A percentile compares a stretch with the other conserved stretches of the same genome.
Evolutionary conservation across 2,888 invertebrate genomes (phyloP).

Genomic region (Colostygia pectinataria): DNA sequence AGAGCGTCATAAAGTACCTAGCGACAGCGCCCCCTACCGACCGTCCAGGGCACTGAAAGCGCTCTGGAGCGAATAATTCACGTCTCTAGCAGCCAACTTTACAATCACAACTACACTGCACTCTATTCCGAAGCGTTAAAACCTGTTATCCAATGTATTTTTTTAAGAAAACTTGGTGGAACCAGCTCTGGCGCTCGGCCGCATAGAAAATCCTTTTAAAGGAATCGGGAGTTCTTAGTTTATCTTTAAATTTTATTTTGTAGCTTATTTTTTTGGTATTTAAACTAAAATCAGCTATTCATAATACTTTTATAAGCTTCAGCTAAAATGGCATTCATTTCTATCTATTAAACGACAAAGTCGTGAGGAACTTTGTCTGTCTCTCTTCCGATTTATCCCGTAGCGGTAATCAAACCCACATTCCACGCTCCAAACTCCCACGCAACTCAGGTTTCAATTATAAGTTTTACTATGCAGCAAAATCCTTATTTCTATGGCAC

Average conservation of each 20-base stretch:
- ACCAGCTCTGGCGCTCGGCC: constrained; percentile 29
- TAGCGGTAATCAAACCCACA: too few relatives aligned
- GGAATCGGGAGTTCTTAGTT: constrained; percentile 32
- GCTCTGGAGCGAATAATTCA: constrained; percentile 64
- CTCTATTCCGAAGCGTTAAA: constrained; percentile 15
- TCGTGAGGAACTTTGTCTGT: too few relatives aligned
- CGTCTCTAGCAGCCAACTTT: constrained; percentile 43
- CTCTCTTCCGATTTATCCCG: too few relatives aligned
- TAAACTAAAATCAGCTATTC: too few relatives aligned
- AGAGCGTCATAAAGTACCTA: constrained; percentile 57
- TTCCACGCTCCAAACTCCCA: too few relatives aligned
- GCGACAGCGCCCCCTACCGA: constrained; percentile 45
- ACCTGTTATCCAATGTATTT: constrained; percentile 19
- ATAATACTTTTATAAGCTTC: too few relatives aligned
- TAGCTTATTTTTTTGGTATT: too few relatives aligned
- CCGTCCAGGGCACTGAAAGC: constrained; percentile 47
- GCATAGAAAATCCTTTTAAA: constrained; percentile 39
- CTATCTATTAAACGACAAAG: too few relatives aligned
- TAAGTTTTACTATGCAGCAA: too few relatives aligned
- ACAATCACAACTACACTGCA: constrained; percentile 26
- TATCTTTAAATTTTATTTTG: constrained; percentile 26
- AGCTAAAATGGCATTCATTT: too few relatives aligned
- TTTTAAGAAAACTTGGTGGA: constrained; percentile 22
- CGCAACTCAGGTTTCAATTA: too few relatives aligned
- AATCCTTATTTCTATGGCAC: too few relatives aligned